These are phyloP conservation scores for Coelinius sp. DNA, from an alignment of 2,888 invertebrate genomes.

Conservation along the genomic window DNA sequence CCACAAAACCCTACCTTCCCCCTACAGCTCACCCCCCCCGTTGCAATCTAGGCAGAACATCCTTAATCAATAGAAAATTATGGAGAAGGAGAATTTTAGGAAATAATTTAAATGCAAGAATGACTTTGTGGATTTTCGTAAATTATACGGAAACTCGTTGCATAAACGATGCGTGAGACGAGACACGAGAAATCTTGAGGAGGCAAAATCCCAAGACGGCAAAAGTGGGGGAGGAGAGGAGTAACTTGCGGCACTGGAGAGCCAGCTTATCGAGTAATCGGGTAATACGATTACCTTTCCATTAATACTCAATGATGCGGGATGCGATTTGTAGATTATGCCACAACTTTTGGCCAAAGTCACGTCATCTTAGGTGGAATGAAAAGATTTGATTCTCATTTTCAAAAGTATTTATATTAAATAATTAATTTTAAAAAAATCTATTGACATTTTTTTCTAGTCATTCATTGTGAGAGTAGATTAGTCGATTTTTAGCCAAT, in stretches of 20 bases:
- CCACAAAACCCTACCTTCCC: too few relatives aligned
- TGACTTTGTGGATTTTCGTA: constrained; percentile 2
- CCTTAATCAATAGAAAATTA: too few relatives aligned
- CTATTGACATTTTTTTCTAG: too few relatives aligned
- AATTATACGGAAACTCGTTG: constrained; percentile 26
- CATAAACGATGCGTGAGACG: constrained; percentile 41
- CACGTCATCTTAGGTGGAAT: neutral
- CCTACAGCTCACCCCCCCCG: too few relatives aligned
- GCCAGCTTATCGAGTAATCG: constrained; percentile 34
- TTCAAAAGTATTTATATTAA: too few relatives aligned
- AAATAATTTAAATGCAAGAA: neutral
- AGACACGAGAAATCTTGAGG: constrained; percentile 28
- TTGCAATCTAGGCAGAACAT: too few relatives aligned
- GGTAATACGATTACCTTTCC: constrained; percentile 35
- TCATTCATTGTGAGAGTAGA: neutral
- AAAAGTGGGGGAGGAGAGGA: constrained; percentile 9
- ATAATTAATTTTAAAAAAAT: too few relatives aligned
- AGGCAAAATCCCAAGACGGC: constrained; percentile 29
- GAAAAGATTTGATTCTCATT: neutral
- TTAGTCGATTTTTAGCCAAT: neutral
- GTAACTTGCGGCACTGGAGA: constrained; percentile 24
- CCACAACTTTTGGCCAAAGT: neutral
- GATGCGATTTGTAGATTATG: constrained; percentile 26
- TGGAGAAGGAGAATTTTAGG: neutral
- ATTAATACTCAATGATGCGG: constrained; percentile 29